phyloP scores from a whole-genome alignment of 2,888 invertebrate species.

The Cacoxenus indagator region DNA sequence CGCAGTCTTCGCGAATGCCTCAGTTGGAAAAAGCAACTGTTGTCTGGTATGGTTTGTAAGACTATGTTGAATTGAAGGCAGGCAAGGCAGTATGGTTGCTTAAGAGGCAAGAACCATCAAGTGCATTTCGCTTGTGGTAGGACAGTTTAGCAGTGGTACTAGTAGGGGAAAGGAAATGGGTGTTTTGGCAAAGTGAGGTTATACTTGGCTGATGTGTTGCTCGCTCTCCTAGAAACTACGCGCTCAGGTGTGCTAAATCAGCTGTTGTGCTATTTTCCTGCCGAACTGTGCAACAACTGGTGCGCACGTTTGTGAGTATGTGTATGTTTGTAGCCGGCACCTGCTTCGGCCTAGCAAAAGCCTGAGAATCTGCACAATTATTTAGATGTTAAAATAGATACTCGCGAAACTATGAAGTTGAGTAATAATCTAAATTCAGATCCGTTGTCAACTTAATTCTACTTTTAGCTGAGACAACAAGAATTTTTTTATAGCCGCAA shows the following conservation, averaged over 20 bases:
- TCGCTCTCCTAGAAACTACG: slow-evolving; percentile 45
- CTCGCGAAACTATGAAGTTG: too few relatives aligned
- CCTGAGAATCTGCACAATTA: neutral
- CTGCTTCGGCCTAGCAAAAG: neutral
- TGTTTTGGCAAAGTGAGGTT: slow-evolving; percentile 1
- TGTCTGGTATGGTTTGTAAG: slow-evolving; percentile 33
- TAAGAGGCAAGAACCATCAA: slow-evolving; percentile 38
- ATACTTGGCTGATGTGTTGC: slow-evolving; percentile 25
- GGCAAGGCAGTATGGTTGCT: neutral
- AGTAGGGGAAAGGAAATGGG: slow-evolving; percentile 18
- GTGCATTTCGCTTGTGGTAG: slow-evolving; percentile 63
- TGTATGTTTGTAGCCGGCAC: slow-evolving; percentile 16
- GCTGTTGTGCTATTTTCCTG: slow-evolving; percentile 32
- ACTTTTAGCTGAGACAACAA: too few relatives aligned
- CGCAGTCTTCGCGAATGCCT: slow-evolving; percentile 17
- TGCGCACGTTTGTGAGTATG: slow-evolving; percentile 37
- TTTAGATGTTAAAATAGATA: too few relatives aligned
- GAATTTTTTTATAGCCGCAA: too few relatives aligned
- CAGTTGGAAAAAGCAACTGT: slow-evolving; percentile 51
- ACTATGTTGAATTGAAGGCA: slow-evolving; percentile 34
- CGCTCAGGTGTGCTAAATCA: neutral
- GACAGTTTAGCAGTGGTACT: slow-evolving; percentile 42
- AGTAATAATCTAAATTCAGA: too few relatives aligned
- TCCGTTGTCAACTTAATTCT: too few relatives aligned
- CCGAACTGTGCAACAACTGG: slow-evolving; percentile 57